Base-by-base conservation (phyloP, 2,888 invertebrate species). In the Galeruca laticollis region DNA sequence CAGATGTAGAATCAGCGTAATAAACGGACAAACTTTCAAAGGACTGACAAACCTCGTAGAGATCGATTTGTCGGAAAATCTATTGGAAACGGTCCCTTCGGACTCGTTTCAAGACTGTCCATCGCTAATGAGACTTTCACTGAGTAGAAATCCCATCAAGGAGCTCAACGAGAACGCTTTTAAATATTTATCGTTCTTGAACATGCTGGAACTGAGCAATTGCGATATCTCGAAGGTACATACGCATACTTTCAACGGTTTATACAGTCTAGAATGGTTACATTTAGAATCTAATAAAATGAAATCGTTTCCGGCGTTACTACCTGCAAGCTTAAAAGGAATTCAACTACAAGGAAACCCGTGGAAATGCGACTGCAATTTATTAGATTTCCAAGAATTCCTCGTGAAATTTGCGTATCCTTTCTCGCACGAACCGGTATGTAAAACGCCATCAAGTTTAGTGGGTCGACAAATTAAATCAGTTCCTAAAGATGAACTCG, bases 11-110 rank as follows among this genome's bases (percentile, higher is more conserved):
- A 88, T 97, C 78, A 91, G 90, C 79, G 89, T 90, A 81, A 91
- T 97, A 80, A 93, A 94, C 80, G 90, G 91, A 78, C 89, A 91
- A 77, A 93, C 96, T 31, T 95, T 97, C 84, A 90, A 91, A 69
- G 95, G 95, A 9, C 87, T 96, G 65, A 92, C 93, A 26, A 96
- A 96, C 84, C 88, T 96, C 59, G 94, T 97, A 20, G 96, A 96
- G 85, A 87, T 97, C 78, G 96, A 96, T 86, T 87, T 97, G 62
- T 93, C 94, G 52, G 91, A 92, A 80, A 97, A 97, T 85, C 89
- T 91, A 75, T 87, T 97, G 77, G 90, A 92, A 69, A 87, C 90
- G 67, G 89, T 96, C 76, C 96, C 96, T 49, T 90, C 93, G 18
- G 90, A 90, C 71, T 92, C 94, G 59, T 94, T 96, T 81, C 87